Conservation (phyloP, 2,888 invertebrate species). For the Autographa gamma region DNA sequence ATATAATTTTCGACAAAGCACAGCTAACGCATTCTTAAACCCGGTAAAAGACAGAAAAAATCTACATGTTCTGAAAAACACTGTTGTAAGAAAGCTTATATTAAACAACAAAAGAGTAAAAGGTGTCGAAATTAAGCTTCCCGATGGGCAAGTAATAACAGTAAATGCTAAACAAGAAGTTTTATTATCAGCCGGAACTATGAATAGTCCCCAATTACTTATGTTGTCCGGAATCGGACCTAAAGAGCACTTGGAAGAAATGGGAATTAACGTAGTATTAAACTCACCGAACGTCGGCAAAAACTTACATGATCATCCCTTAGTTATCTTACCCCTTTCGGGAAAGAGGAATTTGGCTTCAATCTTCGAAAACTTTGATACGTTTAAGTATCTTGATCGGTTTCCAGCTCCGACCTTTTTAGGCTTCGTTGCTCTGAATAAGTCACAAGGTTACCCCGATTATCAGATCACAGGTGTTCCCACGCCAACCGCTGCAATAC, state of each 20-base stretch:
- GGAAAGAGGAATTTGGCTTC: slow-evolving; percentile 51
- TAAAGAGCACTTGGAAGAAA: slow-evolving; percentile 64
- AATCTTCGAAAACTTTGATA: slow-evolving; percentile 57
- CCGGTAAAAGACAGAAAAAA: slow-evolving; percentile 68
- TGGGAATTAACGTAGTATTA: slow-evolving; percentile 61
- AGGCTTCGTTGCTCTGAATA: slow-evolving; percentile 69
- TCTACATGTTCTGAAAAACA: slow-evolving; percentile 69
- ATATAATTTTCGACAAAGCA: slow-evolving; percentile 65
- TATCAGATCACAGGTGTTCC: slow-evolving; percentile 67
- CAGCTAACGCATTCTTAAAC: slow-evolving; percentile 65
- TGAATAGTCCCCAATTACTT: slow-evolving; percentile 72
- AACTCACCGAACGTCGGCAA: slow-evolving; percentile 70
- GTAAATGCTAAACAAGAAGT: slow-evolving; percentile 67
- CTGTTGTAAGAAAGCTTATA: slow-evolving; percentile 67
- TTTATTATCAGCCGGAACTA: slow-evolving; percentile 72
- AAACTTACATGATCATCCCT: slow-evolving; percentile 73
- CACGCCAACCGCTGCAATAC: slow-evolving; percentile 56
- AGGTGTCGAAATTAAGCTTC: slow-evolving; percentile 66
- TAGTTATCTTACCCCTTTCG: slow-evolving; percentile 63
- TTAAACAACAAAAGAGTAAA: slow-evolving; percentile 61
- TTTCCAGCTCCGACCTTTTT: slow-evolving; percentile 66
- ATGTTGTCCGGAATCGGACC: slow-evolving; percentile 79
- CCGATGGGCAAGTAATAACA: slow-evolving; percentile 47
- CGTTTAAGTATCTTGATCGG: slow-evolving; percentile 57
- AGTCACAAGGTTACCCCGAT: slow-evolving; percentile 69